phyloP scores from a whole-genome alignment of 92 coral and sea anemone genomes.

The Epizoanthus illoricatus region DNA sequence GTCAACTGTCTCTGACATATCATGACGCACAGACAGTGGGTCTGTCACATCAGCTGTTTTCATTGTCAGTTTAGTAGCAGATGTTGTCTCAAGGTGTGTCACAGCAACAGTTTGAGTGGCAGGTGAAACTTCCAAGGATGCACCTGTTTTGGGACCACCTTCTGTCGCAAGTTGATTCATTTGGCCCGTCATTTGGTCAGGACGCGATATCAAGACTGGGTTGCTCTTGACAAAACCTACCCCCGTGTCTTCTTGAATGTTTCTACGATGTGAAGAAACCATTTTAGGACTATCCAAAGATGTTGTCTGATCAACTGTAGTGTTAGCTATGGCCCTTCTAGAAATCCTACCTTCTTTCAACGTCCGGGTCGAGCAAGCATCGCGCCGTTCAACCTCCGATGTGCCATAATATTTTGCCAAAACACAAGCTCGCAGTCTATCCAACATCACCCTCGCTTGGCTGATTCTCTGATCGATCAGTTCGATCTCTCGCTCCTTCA shows the following conservation, averaged over 20 bases:
- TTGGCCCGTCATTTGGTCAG: neutral
- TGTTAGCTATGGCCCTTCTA: neutral
- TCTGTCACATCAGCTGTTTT: neutral
- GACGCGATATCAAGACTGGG: neutral
- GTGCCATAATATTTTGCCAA: slow-evolving; percentile 94
- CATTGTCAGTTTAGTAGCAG: neutral
- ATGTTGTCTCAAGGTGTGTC: neutral
- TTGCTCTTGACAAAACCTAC: neutral
- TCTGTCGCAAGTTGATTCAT: neutral
- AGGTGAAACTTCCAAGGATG: neutral
- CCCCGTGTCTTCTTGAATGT: neutral
- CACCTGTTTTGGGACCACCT: neutral
- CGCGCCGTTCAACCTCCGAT: slow-evolving; percentile 22
- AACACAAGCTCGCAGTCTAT: slow-evolving; percentile 90
- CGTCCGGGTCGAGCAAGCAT: slow-evolving; percentile 6
- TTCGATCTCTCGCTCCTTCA: slow-evolving; percentile 88
- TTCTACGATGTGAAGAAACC: neutral
- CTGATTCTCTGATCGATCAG: slow-evolving; percentile 72
- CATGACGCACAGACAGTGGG: neutral
- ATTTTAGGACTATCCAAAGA: neutral
- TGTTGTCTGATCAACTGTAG: slow-evolving; percentile 23
- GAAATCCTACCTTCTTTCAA: slow-evolving; percentile 30
- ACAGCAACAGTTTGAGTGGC: neutral
- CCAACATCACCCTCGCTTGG: slow-evolving; percentile 73
- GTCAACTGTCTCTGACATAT: neutral